phyloP scores from a whole-genome alignment of 2,888 invertebrate species.

The Cephus rjabovi region DNA sequence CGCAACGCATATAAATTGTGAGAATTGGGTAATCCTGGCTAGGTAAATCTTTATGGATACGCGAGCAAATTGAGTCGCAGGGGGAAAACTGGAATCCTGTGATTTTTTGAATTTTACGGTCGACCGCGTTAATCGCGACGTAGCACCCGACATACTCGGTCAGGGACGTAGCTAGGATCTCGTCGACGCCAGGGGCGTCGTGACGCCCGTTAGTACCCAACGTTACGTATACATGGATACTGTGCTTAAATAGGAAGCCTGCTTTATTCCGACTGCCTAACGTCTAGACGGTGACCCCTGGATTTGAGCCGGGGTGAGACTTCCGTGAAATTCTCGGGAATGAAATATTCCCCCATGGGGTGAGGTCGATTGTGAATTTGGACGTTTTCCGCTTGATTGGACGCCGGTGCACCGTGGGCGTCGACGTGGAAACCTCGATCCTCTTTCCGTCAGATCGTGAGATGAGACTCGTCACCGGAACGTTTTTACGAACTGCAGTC shows the following conservation, averaged over 20 bases:
- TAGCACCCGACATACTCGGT: background rate
- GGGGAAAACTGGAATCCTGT: background rate
- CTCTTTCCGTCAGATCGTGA: constrained; percentile 36
- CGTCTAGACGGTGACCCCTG: constrained; percentile 4
- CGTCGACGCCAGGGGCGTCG: background rate
- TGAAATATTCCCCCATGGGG: constrained; percentile 51
- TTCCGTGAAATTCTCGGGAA: constrained; percentile 46
- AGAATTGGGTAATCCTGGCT: background rate
- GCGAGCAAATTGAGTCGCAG: background rate
- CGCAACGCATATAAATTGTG: background rate
- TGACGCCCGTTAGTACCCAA: background rate
- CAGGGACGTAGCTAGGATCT: background rate
- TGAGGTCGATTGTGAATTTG: constrained; percentile 51
- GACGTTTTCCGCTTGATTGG: constrained; percentile 61
- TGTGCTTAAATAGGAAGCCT: background rate
- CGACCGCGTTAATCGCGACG: background rate
- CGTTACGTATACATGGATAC: background rate
- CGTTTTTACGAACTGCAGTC: background rate
- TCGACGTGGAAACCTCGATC: constrained; percentile 52
- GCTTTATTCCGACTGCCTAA: background rate
- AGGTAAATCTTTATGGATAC: background rate
- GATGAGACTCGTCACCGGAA: constrained; percentile 11
- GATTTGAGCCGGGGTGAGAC: background rate
- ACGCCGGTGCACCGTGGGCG: constrained; percentile 47
- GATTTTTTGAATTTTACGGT: constrained; percentile 2